A percentile compares a stretch with the other conserved stretches of the same genome.
These are phyloP conservation scores for Drosophila setifemur DNA, from an alignment of 1,140 invertebrate species.

Conservation along the genomic window DNA sequence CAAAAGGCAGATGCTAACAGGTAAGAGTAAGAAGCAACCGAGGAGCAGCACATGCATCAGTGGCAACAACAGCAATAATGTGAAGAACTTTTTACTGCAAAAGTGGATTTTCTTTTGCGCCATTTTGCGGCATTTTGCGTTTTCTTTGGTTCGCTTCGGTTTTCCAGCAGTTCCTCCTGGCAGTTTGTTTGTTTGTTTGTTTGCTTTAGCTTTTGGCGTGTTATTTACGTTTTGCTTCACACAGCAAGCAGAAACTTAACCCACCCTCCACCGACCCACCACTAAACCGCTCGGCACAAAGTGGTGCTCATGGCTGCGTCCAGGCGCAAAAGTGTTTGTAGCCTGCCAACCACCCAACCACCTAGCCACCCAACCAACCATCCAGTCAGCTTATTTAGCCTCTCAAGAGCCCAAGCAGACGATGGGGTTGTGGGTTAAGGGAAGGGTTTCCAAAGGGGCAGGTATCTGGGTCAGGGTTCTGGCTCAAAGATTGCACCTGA, in stretches of 20 bases:
- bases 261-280: neutral
- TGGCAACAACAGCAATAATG: slow-evolving; percentile 38
- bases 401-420: slow-evolving; percentile 33
- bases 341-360: slow-evolving; percentile 4
- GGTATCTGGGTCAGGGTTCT: slow-evolving; percentile 67
- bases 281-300: slow-evolving; percentile 51
- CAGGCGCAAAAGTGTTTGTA: slow-evolving; percentile 79
- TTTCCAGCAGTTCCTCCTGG: neutral
- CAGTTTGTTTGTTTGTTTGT: slow-evolving; percentile 51
- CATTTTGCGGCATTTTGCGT: slow-evolving; percentile 69
- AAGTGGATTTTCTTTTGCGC: slow-evolving; percentile 75
- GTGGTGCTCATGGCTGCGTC: slow-evolving; percentile 69
- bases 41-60: slow-evolving; percentile 29
- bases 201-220: slow-evolving; percentile 46
- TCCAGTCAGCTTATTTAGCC: slow-evolving; percentile 39
- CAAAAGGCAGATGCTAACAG: neutral
- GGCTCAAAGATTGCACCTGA: slow-evolving; percentile 51
- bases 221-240: slow-evolving; percentile 71
- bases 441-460: neutral
- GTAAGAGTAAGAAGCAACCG: neutral
- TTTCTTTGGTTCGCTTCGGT: slow-evolving; percentile 55
- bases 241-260: slow-evolving; percentile 41
- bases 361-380: neutral
- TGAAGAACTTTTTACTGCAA: slow-evolving; percentile 61
- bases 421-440: neutral